Conservation (phyloP, 2,888 invertebrate species). For the Carcina quercana region DNA sequence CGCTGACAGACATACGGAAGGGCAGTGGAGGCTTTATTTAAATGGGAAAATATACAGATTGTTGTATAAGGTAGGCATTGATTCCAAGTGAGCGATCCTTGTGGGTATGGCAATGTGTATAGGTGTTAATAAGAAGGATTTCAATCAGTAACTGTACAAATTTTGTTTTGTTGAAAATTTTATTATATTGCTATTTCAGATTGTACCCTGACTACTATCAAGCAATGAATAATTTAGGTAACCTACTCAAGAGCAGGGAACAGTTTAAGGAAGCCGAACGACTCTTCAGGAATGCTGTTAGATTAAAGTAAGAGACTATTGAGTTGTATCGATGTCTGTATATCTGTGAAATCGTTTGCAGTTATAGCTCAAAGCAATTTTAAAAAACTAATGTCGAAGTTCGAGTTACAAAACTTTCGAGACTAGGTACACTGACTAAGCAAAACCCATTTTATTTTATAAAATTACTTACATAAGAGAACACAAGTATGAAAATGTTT, state of each 20-base stretch:
- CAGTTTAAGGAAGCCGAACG: slow-evolving; percentile 81
- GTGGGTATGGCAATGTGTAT: too few species aligned
- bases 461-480: too few species aligned
- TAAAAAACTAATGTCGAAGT: background rate
- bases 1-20: too few species aligned
- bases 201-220: slow-evolving; percentile 90
- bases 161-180: background rate
- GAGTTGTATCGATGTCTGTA: background rate
- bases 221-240: slow-evolving; percentile 95
- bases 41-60: too few species aligned
- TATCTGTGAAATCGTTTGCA: background rate
- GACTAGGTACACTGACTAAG: too few species aligned
- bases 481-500: too few species aligned
- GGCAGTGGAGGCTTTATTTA: too few species aligned
- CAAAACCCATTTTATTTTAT: too few species aligned
- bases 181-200: slow-evolving; percentile 50
- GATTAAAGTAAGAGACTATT: slow-evolving; percentile 74
- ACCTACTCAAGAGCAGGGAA: slow-evolving; percentile 83
- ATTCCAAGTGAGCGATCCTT: too few species aligned
- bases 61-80: too few species aligned
- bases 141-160: too few species aligned
- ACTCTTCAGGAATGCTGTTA: slow-evolving; percentile 82
- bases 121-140: too few species aligned
- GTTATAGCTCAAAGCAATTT: background rate
- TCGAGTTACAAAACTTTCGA: background rate